Evolutionary conservation across 2,797 vertebrate genomes (phyloP), one percentile per base, ranked within the genome.

Genomic region (Okamejei kenojei): DNA sequence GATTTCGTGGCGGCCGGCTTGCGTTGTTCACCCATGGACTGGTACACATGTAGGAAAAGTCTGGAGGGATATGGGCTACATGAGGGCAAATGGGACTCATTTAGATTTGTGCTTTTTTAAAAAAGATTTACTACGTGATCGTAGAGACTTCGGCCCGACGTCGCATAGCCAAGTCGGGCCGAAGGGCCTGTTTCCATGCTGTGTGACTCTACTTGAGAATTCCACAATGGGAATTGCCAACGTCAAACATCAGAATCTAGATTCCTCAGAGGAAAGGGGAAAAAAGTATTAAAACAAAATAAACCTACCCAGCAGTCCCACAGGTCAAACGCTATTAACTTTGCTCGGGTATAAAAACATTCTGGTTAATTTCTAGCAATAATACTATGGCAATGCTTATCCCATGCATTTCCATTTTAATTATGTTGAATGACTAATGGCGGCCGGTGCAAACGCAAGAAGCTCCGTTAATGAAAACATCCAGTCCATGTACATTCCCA

Each of bases 341-440:
- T 17, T 45, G 76, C 45, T 76, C 38, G 7, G 45, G 23, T 38
- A 73, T 38, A 92, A 58, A 76, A 92, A 76, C 65, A 71, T 71
- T 76, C 7, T 26, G 23, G 71, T 45, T 92, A 92, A 92, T 76
- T 92, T 76, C 74, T 92, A 45, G 73, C 23, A 92, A 92, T 92
- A 92, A 92, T 92, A 54, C 45, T 54, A 38, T 38, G 76, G 71
- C 9, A 45, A 74, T 58, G 21, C 23, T 92, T 92, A 73, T 92
- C 38, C 68, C 45, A 29, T 74, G 15, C 54, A 74, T 92, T 92
- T 76, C 90, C 38, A 92, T 76, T 92, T 76, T 74, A 58, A 54
- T 91, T n/a, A 92, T 54, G 90, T 76, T 92, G 32, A 92, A 92
- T 92, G 90, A 92, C 38, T 76, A 92, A 92, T 92, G 90, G 38